Evolutionary conservation across 2,888 invertebrate genomes (phyloP).

Genomic region (Ochropleura leucogaster): DNA sequence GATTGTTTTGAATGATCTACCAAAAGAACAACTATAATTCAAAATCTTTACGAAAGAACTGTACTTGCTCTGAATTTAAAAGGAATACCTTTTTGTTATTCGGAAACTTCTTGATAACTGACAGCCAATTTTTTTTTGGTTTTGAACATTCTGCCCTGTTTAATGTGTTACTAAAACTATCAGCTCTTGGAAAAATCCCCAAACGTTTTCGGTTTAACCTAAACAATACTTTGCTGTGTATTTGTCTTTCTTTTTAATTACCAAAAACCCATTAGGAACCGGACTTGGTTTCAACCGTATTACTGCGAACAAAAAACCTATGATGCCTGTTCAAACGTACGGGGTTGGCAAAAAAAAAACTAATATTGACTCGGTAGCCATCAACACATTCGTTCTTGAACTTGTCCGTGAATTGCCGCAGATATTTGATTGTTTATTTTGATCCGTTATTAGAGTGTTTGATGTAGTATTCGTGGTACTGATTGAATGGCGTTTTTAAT

Average conservation of each 20-base stretch:
- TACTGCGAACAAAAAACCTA: conserved; percentile 76
- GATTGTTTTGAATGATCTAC: conserved; percentile 4
- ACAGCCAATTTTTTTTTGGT: neutral
- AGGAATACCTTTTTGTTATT: neutral
- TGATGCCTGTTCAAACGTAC: conserved; percentile 52
- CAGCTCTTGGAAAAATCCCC: neutral
- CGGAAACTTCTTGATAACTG: neutral
- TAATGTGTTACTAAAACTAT: neutral
- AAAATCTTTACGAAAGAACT: neutral
- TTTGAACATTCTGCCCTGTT: neutral
- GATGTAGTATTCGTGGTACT: conserved; percentile 3
- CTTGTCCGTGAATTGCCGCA: conserved; percentile 36
- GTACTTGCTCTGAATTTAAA: neutral
- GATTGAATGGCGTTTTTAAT: conserved; percentile 10
- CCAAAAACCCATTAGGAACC: conserved; percentile 60
- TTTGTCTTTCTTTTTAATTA: conserved; percentile 49
- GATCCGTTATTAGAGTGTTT: conserved; percentile 25
- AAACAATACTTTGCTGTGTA: neutral
- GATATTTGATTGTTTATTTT: conserved; percentile 44
- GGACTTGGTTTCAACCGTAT: conserved; percentile 72
- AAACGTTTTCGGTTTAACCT: neutral
- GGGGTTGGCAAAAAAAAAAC: conserved; percentile 61
- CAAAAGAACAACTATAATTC: neutral
- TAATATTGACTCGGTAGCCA: conserved; percentile 71
- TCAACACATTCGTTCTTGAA: conserved; percentile 36